Conservation (phyloP, 2,888 invertebrate species). For the Dascillus cervinus region DNA sequence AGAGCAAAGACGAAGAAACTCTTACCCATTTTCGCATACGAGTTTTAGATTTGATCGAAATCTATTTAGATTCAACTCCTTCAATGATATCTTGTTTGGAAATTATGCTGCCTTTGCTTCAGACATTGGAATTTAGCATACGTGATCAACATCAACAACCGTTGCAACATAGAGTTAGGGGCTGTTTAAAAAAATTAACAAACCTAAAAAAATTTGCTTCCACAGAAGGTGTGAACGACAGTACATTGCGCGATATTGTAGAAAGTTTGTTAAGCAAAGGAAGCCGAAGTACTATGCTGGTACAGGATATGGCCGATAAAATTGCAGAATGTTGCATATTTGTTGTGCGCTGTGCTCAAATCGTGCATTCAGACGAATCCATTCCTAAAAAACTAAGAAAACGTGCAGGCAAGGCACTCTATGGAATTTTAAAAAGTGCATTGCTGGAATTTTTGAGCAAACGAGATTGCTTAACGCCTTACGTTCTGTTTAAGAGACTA, state of each 20-base stretch:
- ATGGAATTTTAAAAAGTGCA: constrained; percentile 47
- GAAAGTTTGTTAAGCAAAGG: constrained; percentile 57
- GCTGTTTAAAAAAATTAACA: constrained; percentile 54
- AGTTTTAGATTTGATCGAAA: constrained; percentile 67
- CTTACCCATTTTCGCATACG: constrained; percentile 66
- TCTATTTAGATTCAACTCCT: constrained; percentile 62
- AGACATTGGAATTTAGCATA: constrained; percentile 61
- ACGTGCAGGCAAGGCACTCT: constrained; percentile 38
- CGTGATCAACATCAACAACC: constrained; percentile 62
- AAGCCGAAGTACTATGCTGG: constrained; percentile 53
- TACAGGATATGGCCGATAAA: constrained; percentile 59
- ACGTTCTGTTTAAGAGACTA: constrained; percentile 57
- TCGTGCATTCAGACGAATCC: constrained; percentile 39
- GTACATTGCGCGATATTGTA: constrained; percentile 48
- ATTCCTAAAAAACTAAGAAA: constrained; percentile 36
- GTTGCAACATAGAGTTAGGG: constrained; percentile 54
- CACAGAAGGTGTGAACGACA: constrained; percentile 48
- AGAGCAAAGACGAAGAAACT: constrained; percentile 56
- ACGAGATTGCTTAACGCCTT: constrained; percentile 57
- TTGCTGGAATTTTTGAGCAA: constrained; percentile 54
- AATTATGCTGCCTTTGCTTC: constrained; percentile 60
- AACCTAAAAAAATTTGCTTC: constrained; percentile 54
- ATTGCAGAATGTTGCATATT: constrained; percentile 58
- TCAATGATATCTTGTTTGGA: constrained; percentile 60
- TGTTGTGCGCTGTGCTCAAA: constrained; percentile 54